Base-by-base conservation (phyloP, 2,797 vertebrate species). In the Anabas testudineus region DNA sequence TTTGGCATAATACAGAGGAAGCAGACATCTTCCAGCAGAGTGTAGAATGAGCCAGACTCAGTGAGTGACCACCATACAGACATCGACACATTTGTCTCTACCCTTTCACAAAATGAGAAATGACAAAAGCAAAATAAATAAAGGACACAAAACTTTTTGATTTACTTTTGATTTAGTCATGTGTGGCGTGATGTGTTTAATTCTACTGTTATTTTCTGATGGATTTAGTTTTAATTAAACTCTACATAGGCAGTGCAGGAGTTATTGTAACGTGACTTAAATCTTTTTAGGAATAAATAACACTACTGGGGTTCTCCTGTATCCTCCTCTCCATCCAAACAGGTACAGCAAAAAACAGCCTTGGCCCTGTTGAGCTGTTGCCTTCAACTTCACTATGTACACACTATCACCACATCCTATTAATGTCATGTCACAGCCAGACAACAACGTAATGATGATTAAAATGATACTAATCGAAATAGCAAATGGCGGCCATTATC, bases 381-480 rank as follows among this genome's bases (percentile, higher is more conserved):
- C 32, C 62, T 46, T 68, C 16, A 1, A 46, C 49, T 57, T 75
- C n/a, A 0, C 69, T 43, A 54, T 28, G 64, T 10, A 67, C 74
- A 68, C 62, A 36, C 64, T 58, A 63, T 83, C 75, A 81, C 77
- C 70, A 69, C 73, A 41, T 81, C 72, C 83, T 76, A 85, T 88
- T 85, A 86, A 84, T 79, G 77, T 81, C 82, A 85, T 67, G 71
- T 85, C 87, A 86, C 82, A 90, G 84, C 74, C 67, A 89, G 82
- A 88, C 85, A 89, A 87, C 71, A 86, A 80, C 71, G 80, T 86
- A 84, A 90, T 89, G 82, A 88, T 87, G 82, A 91, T 90, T 83
- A 90, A 86, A 89, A 85, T 82, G 77, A 85, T 64, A 57, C 74
- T 81, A 87, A 88, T 88, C 61, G 67, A 85, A 91, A 81, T 30